Conservation (phyloP, 2,113 vertebrate species). For the Neoarius graeffei region DNA sequence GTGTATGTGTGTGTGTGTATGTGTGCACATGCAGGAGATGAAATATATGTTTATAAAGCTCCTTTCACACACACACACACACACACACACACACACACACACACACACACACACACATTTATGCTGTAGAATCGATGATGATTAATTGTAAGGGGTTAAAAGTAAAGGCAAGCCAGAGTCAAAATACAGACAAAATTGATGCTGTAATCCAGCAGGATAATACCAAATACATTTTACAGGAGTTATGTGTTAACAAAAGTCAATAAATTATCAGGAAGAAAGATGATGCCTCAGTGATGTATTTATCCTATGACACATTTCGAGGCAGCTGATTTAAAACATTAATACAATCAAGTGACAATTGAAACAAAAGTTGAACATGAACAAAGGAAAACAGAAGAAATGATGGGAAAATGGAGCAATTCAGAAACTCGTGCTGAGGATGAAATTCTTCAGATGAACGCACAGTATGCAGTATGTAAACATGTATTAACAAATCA, state of each 20-base stretch:
- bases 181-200: background rate
- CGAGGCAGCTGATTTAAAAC: background rate
- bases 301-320: conserved; percentile 3
- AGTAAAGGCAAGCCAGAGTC: background rate
- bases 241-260: background rate
- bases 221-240: background rate
- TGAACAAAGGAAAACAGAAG: background rate
- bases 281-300: background rate
- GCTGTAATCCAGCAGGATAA: background rate
- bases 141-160: background rate
- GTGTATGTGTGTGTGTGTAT: background rate
- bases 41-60: background rate
- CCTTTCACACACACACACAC: background rate
- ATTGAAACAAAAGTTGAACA: background rate
- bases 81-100: too few relatives aligned
- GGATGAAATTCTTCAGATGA: background rate
- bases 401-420: background rate
- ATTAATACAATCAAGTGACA: background rate
- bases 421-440: background rate
- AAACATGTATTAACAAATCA: background rate
- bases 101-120: background rate
- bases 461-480: background rate
- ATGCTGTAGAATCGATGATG: background rate
- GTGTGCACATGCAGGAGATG: background rate
- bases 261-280: background rate